Conservation (phyloP, 2,888 invertebrate species). For the Diabrotica balteata region DNA sequence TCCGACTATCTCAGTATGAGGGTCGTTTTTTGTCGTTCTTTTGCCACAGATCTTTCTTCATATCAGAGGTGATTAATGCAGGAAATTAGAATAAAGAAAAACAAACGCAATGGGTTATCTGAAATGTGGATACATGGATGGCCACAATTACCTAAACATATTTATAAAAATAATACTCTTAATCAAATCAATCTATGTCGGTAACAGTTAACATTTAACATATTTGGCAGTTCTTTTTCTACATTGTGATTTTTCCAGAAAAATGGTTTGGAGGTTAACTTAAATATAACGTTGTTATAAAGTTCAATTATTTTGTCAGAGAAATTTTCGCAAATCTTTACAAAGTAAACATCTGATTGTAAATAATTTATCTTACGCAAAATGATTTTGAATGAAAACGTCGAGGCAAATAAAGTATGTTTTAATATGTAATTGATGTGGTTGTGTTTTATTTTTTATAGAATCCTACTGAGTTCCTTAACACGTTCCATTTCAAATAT, state of each 20-base stretch:
- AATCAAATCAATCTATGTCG: too few species aligned
- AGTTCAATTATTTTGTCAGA: conserved; percentile 20
- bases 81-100: too few species aligned
- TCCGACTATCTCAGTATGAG: too few species aligned
- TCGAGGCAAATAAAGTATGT: conserved; percentile 38
- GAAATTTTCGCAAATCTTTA: conserved; percentile 14
- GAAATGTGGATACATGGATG: too few species aligned
- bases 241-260: neutral
- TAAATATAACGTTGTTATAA: conserved; percentile 20
- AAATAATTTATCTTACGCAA: conserved; percentile 31
- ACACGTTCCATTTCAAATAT: too few species aligned
- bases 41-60: too few species aligned
- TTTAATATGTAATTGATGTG: conserved; percentile 28
- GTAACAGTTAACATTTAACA: too few species aligned
- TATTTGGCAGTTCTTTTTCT: neutral
- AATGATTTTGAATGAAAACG: conserved; percentile 29
- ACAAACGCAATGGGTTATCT: too few species aligned
- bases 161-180: too few species aligned
- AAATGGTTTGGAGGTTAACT: conserved; percentile 21
- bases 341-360: conserved; percentile 22
- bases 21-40: too few species aligned
- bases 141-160: too few species aligned
- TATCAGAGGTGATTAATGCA: too few species aligned
- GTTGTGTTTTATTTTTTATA: conserved; percentile 13
- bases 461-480: neutral